These are phyloP conservation scores for Mercenaria mercenaria DNA, from an alignment of 1,140 invertebrate species.

Conservation along the genomic window DNA sequence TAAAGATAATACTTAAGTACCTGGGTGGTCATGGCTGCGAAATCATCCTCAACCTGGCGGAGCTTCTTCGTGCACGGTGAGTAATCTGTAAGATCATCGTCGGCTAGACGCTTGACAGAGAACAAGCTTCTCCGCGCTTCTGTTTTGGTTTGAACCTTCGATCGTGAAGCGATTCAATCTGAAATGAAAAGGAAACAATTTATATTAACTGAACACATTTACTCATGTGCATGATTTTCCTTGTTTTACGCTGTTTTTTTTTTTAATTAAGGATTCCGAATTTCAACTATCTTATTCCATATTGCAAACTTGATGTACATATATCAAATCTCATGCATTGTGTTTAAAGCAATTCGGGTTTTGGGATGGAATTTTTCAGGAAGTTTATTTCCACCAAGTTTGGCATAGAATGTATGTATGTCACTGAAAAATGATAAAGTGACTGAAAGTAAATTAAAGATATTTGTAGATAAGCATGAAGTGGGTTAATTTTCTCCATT, in stretches of 20 bases:
- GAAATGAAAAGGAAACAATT: not conserved
- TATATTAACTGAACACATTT: no score
- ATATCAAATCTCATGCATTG: no score
- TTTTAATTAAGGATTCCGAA: not conserved
- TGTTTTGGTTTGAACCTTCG: not conserved
- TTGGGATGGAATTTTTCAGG: not conserved
- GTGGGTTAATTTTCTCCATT: no score
- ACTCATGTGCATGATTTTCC: no score
- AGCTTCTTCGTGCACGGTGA: not conserved
- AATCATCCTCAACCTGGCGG: not conserved
- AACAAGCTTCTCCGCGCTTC: slow-evolving; percentile 30
- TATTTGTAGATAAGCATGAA: no score
- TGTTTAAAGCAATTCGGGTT: not conserved
- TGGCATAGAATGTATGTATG: no score
- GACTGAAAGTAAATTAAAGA: no score
- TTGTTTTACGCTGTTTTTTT: not conserved
- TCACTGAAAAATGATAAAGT: no score
- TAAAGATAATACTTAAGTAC: no score
- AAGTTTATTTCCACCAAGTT: no score
- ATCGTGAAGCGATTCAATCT: not conserved
- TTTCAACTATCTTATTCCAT: not conserved
- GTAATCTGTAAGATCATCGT: not conserved
- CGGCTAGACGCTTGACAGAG: slow-evolving; percentile 10
- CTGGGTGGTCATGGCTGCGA: not conserved
- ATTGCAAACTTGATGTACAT: not conserved